Evolutionary conservation across 2,113 vertebrate genomes (phyloP).

Genomic region (Columbina picui): DNA sequence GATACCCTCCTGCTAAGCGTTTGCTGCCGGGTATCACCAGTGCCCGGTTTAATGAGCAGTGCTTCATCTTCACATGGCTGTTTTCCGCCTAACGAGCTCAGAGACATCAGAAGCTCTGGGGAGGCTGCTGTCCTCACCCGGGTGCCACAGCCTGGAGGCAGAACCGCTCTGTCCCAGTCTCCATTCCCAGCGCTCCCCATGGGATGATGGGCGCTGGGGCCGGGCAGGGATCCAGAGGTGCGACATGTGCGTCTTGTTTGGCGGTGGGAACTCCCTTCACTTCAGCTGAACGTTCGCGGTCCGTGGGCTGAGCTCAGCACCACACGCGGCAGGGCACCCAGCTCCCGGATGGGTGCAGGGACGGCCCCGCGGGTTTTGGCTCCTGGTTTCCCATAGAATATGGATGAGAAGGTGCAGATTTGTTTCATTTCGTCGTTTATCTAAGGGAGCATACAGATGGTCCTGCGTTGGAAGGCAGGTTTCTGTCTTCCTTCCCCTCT

Average conservation of each 20-base stretch:
- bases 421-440: conserved; percentile 24
- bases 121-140: background rate
- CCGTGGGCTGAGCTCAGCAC: background rate
- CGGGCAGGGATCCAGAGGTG: background rate
- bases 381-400: conserved; percentile 17
- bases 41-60: background rate
- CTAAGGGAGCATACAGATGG: background rate
- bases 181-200: conserved; percentile 2
- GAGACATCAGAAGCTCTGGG: background rate
- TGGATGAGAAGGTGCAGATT: conserved; percentile 24
- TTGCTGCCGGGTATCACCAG: background rate
- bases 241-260: conserved; percentile 63
- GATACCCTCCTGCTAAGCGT: background rate
- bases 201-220: conserved; percentile 23
- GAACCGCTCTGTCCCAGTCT: conserved; percentile 4
- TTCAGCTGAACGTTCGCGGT: background rate
- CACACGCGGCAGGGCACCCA: conserved; percentile 36
- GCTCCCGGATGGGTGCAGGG: background rate
- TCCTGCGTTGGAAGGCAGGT: conserved; percentile 28
- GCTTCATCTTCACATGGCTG: background rate
- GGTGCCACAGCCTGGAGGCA: conserved; percentile 13
- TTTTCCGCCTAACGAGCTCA: conserved; percentile 41
- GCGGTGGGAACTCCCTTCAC: conserved; percentile 21
- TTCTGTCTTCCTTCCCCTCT: conserved; percentile 38
- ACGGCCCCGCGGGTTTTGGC: background rate